A percentile compares a stretch with the other conserved stretches of the same genome.
Evolutionary conservation across 2,888 invertebrate genomes (phyloP).

Genomic region (Entomobrya proxima): DNA sequence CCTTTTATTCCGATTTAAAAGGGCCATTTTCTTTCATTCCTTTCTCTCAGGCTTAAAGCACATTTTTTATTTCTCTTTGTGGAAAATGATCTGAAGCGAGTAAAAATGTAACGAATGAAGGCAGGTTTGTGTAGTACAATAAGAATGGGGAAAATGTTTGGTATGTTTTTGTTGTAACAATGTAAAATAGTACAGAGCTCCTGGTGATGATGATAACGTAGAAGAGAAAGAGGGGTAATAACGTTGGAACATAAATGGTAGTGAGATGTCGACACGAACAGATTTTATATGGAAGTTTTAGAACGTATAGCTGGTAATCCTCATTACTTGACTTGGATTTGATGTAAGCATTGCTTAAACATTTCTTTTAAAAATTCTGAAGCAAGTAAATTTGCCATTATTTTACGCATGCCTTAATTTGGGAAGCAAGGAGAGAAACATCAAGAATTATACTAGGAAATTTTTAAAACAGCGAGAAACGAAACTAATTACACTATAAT

Average conservation of each 20-base stretch:
- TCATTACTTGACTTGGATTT: too few species aligned
- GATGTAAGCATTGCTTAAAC: too few species aligned
- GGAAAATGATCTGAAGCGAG: slow-evolving; percentile 46
- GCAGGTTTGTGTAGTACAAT: background rate
- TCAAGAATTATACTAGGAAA: background rate
- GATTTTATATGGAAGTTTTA: too few species aligned
- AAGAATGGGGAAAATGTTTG: background rate
- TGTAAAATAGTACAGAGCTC: too few species aligned
- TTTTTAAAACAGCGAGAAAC: too few species aligned
- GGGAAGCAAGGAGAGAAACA: background rate
- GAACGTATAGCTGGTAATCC: too few species aligned
- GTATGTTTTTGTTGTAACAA: background rate
- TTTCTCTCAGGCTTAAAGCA: slow-evolving; percentile 39
- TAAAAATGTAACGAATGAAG: background rate
- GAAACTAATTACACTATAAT: too few species aligned
- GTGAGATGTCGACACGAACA: too few species aligned
- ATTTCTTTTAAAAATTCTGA: background rate
- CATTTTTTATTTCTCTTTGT: slow-evolving; percentile 38
- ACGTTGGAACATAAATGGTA: slow-evolving; percentile 28
- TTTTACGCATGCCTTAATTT: background rate
- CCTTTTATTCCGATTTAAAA: slow-evolving; percentile 50
- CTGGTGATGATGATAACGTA: background rate
- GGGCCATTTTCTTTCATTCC: slow-evolving; percentile 36
- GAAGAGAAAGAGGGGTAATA: slow-evolving; percentile 27
- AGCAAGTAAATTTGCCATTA: background rate